These are phyloP conservation scores for Pseudopodoces humilis DNA, from an alignment of 2,113 vertebrate species.

Conservation along the genomic window DNA sequence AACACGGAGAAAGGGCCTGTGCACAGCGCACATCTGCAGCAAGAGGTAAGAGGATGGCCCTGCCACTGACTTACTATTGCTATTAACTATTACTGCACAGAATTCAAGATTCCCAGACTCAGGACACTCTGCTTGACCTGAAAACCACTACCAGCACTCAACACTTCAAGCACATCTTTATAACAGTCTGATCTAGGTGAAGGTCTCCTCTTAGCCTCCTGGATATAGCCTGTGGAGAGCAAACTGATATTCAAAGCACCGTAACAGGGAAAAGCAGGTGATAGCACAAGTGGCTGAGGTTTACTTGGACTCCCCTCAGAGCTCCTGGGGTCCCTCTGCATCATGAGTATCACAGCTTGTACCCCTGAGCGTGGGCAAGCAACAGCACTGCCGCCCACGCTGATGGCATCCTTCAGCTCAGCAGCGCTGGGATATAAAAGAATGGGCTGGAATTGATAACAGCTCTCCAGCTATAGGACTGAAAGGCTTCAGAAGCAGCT, in stretches of 20 bases:
- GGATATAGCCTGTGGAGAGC: background rate
- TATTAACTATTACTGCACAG: background rate
- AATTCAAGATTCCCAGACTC: background rate
- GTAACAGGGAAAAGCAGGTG: background rate
- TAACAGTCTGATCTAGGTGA: background rate
- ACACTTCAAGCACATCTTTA: background rate
- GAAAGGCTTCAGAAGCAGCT: constrained; percentile 32
- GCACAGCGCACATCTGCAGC: background rate
- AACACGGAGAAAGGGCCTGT: background rate
- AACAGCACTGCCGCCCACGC: background rate
- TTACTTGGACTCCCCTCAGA: background rate
- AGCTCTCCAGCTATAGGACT: background rate
- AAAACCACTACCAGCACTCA: background rate
- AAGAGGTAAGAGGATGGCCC: background rate
- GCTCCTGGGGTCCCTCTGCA: background rate
- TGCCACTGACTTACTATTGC: background rate
- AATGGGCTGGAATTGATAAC: background rate
- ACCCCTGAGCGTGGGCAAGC: background rate
- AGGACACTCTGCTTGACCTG: background rate
- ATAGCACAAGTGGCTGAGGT: background rate
- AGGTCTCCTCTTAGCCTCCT: background rate
- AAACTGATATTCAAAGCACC: background rate
- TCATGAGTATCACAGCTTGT: background rate
- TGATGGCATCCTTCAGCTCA: background rate
- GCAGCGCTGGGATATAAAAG: background rate